These are phyloP conservation scores for Stomatorhinus walkeri DNA, from an alignment of 2,797 vertebrate species.

Conservation along the genomic window DNA sequence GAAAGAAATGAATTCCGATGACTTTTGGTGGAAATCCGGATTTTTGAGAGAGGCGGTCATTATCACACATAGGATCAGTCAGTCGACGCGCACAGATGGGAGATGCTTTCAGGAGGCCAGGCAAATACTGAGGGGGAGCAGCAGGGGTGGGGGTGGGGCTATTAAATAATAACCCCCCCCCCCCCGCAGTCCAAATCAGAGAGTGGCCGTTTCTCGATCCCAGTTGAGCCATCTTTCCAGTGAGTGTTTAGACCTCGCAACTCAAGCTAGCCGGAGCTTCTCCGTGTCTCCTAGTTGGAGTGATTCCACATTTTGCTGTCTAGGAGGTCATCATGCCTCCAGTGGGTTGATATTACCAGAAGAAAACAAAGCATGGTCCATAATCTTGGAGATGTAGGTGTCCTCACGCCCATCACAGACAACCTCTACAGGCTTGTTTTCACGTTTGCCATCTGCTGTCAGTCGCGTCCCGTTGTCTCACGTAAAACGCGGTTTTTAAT, in stretches of 20 bases:
- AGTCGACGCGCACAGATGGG: slow-evolving; percentile 5
- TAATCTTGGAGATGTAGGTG: not conserved
- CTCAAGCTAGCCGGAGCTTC: not conserved
- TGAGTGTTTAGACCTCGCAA: not conserved
- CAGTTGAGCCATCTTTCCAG: not conserved
- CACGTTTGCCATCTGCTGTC: not conserved
- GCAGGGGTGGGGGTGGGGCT: not conserved
- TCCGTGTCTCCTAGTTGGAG: not conserved
- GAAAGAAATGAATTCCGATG: not conserved
- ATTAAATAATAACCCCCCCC: not conserved
- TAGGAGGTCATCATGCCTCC: not conserved
- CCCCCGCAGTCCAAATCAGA: not conserved
- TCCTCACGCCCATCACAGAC: not conserved
- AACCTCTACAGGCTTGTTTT: not conserved
- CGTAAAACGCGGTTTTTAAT: not conserved
- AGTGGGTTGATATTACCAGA: not conserved
- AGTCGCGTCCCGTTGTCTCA: not conserved
- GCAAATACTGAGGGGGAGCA: not conserved
- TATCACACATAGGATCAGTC: not conserved
- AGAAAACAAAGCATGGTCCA: not conserved
- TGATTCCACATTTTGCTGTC: not conserved
- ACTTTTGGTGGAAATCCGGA: not conserved
- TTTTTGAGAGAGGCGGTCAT: not conserved
- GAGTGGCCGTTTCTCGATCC: not conserved
- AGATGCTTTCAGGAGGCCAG: not conserved